Base-by-base conservation (phyloP, 2,113 vertebrate genomes). In the Catharus bicknelli region DNA sequence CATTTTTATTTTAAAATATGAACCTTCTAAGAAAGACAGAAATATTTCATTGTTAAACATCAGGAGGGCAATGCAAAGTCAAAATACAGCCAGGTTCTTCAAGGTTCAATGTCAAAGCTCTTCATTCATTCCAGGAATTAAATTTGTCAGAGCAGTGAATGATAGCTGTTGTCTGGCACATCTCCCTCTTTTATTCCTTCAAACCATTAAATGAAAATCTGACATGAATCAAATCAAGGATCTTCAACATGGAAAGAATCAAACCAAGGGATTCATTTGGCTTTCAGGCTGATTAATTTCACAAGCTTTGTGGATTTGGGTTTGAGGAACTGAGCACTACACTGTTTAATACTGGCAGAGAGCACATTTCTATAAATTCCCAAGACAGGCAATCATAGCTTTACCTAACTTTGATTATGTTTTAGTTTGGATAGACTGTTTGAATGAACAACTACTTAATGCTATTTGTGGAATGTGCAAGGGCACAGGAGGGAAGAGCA, bases 41-140 rank as follows among this genome's bases (percentile, higher is more conserved):
- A 70, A 91, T 57, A 93, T 96, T 88, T 86, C 87, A 97, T 97
- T 98, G 97, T 97, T 97, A 97, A 98, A 97, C 82, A 97, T 97
- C 84, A 95, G 50, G 90, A 96, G 95, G 79, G 91, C 54, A 86
- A 61, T 88, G 43, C 64, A 91, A 95, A 93, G 59, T 90, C 70
- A 94, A 84, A 95, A 80, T 83, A 72, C 27, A 94, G 40, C 54
- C 70, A 95, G 81, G 66, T 90, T 67, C 66, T 94, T 91, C 87
- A 90, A 85, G 58, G 50, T 94, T 94, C 89, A 90, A 18, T 83
- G 45, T 75, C 85, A 93, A 91, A 93, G 36, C n/a, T 72, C 22
- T 93, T 91, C 42, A 96, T 95, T 97, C 89, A 92, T 95, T 96
- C 80, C 88, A 87, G 57, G 88, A 94, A 96, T 97, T 96, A 96